Conservation (phyloP, 2,113 vertebrate genomes). For the Rhabdornis inornatus region DNA sequence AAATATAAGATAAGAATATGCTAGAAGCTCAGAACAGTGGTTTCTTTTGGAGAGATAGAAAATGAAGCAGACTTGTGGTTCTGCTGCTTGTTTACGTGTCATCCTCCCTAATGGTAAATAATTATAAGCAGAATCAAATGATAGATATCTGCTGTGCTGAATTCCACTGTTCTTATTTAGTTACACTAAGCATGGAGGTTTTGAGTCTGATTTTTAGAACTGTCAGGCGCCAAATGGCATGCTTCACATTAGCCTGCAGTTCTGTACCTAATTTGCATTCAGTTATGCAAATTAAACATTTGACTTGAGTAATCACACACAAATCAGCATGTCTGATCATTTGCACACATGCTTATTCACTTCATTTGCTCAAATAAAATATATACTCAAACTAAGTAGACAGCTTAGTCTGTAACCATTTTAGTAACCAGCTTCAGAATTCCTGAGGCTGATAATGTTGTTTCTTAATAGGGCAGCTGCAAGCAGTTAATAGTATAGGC, state of each 20-base stretch:
- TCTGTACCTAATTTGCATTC: constrained; percentile 62
- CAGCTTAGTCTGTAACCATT: neutral
- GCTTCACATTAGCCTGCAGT: constrained; percentile 47
- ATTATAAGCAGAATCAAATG: constrained; percentile 42
- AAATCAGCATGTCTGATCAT: constrained; percentile 56
- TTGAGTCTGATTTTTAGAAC: constrained; percentile 52
- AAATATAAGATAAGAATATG: neutral
- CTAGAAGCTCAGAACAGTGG: neutral
- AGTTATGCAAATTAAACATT: constrained; percentile 63
- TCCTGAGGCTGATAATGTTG: neutral
- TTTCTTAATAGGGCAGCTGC: constrained; percentile 1
- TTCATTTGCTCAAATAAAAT: constrained; percentile 47
- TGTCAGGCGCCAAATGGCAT: constrained; percentile 58
- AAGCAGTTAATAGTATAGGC: neutral
- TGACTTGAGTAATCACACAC: constrained; percentile 61
- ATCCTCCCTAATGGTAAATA: constrained; percentile 38
- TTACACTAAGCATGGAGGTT: constrained; percentile 12
- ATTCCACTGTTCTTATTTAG: constrained; percentile 48
- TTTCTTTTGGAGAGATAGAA: neutral
- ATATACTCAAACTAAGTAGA: neutral
- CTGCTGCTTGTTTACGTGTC: constrained; percentile 20
- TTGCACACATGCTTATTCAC: constrained; percentile 54
- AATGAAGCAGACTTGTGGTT: constrained; percentile 8
- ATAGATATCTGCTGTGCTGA: constrained; percentile 23
- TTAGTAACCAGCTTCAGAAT: neutral